phyloP scores from a whole-genome alignment of 2,888 invertebrate genomes.

The Hymenopus coronatus region DNA sequence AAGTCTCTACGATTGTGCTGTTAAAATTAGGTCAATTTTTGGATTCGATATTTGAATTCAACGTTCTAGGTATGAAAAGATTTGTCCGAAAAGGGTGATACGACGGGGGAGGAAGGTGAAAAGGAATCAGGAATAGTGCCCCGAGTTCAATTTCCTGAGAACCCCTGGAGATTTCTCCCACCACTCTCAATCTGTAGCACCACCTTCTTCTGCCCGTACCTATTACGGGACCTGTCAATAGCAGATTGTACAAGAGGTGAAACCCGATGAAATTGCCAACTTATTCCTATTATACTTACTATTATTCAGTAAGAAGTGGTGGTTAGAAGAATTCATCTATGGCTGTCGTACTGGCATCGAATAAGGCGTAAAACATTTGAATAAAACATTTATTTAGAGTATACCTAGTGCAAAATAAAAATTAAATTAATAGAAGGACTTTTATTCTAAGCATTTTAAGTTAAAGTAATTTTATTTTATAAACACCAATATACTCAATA shows the following conservation, averaged over 20 bases:
- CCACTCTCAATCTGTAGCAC: background rate
- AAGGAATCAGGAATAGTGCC: background rate
- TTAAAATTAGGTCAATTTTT: background rate
- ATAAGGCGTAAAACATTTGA: too few species aligned
- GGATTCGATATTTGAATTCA: background rate
- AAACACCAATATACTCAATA: too few species aligned
- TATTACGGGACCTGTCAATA: constrained; percentile 15
- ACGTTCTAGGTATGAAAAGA: background rate
- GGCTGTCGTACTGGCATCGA: background rate
- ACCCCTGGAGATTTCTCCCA: background rate
- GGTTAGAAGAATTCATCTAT: background rate
- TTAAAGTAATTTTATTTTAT: too few species aligned
- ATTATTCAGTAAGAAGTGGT: background rate
- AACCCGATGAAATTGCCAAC: background rate
- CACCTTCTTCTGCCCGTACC: background rate
- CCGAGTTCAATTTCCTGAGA: constrained; percentile 18
- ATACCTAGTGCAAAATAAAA: too few species aligned
- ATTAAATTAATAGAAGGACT: too few species aligned
- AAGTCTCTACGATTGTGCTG: too few species aligned
- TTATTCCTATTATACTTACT: background rate
- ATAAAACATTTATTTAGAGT: too few species aligned
- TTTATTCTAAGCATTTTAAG: too few species aligned
- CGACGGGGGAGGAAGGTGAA: background rate
- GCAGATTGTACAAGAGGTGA: constrained; percentile 5
- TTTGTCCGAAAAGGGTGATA: background rate